These are phyloP conservation scores for Doryteuthis pealeii DNA, from an alignment of 1,140 invertebrate genomes.

Conservation along the genomic window DNA sequence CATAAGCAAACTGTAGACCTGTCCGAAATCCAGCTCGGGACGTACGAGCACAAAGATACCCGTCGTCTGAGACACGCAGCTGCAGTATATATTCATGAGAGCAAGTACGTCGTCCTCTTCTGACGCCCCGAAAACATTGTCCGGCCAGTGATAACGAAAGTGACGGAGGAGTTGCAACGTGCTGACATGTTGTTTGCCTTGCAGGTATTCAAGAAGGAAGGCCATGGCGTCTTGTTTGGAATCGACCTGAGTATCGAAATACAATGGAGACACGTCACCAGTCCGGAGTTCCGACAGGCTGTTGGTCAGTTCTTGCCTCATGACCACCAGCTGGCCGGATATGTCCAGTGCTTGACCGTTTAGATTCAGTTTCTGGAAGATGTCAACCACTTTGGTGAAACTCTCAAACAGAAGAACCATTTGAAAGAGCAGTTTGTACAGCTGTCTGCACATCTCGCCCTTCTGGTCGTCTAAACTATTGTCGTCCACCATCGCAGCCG, in stretches of 20 bases:
- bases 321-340: constrained; percentile 52
- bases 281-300: constrained; percentile 57
- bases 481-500: neutral
- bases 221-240: constrained; percentile 64
- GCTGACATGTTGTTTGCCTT: constrained; percentile 68
- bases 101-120: constrained; percentile 68
- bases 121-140: constrained; percentile 63
- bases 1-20: constrained; percentile 69
- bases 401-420: constrained; percentile 86
- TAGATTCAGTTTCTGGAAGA: constrained; percentile 64
- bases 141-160: constrained; percentile 65
- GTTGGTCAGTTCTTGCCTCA: constrained; percentile 52
- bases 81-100: constrained; percentile 73
- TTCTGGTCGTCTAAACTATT: constrained; percentile 38
- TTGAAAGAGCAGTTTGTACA: constrained; percentile 94
- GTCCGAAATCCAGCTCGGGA: constrained; percentile 67
- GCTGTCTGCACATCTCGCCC: constrained; percentile 75
- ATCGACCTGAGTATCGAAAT: constrained; percentile 57
- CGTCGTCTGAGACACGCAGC: constrained; percentile 69
- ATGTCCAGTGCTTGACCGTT: constrained; percentile 46
- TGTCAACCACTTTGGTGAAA: constrained; percentile 82
- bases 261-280: constrained; percentile 60
- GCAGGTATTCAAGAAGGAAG: constrained; percentile 67
- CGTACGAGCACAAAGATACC: constrained; percentile 69
- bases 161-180: constrained; percentile 69